These are phyloP conservation scores for Aselliscus stoliczkanus DNA, from an alignment of 2,797 vertebrate species.

Conservation along the genomic window DNA sequence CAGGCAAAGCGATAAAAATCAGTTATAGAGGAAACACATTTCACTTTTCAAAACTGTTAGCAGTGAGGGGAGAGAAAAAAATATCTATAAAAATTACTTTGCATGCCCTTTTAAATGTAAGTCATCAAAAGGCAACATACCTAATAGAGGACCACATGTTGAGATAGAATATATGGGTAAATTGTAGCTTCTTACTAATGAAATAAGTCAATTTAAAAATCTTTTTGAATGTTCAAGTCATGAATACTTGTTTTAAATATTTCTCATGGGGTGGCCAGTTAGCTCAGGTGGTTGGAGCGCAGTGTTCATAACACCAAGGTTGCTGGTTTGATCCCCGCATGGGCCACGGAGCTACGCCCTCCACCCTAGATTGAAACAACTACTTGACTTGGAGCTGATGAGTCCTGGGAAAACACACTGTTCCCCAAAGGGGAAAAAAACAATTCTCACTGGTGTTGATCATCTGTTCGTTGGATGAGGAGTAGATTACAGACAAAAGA, in stretches of 20 bases:
- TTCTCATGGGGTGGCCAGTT: not conserved
- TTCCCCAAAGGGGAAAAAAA: too few species aligned
- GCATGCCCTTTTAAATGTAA: not conserved
- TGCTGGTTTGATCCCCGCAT: too few species aligned
- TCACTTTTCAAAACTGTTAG: constrained; percentile 14
- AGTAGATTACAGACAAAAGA: not conserved
- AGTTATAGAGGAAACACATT: not conserved
- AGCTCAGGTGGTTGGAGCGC: too few species aligned
- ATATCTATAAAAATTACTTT: not conserved
- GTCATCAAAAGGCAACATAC: not conserved
- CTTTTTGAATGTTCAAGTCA: not conserved
- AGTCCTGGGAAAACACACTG: too few species aligned
- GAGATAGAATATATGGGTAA: not conserved
- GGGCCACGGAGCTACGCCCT: too few species aligned
- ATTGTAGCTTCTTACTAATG: not conserved
- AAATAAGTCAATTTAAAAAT: constrained; percentile 2
- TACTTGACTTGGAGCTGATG: too few species aligned
- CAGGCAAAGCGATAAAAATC: constrained; percentile 17
- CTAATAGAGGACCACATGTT: not conserved
- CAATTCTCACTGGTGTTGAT: not conserved
- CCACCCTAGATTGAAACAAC: too few species aligned
- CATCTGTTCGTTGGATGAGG: not conserved
- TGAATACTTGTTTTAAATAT: not conserved
- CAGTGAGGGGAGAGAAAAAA: not conserved
- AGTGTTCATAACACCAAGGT: too few species aligned